These are phyloP conservation scores for Hylaeus anthracinus DNA, from an alignment of 1,140 invertebrate species.

Conservation along the genomic window DNA sequence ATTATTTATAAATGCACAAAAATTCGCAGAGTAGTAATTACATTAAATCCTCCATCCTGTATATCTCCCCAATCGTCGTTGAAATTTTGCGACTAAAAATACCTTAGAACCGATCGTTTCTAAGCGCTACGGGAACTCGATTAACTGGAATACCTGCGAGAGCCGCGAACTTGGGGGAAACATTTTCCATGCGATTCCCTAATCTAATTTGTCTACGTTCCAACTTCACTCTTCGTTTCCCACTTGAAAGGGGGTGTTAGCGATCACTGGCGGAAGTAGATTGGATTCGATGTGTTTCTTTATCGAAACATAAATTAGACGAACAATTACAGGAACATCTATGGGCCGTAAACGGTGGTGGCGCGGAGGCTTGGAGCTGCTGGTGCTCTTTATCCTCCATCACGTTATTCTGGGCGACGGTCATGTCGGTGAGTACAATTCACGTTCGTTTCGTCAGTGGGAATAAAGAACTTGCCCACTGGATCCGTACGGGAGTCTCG, in stretches of 20 bases:
- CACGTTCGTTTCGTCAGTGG: slow-evolving; percentile 18
- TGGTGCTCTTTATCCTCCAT: slow-evolving; percentile 71
- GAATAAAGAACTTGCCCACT: neutral
- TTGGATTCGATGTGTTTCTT: neutral
- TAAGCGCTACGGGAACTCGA: neutral
- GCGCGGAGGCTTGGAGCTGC: slow-evolving; percentile 70
- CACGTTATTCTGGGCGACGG: slow-evolving; percentile 68
- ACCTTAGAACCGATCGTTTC: too few relatives aligned
- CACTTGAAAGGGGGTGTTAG: neutral
- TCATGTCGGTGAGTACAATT: slow-evolving; percentile 73
- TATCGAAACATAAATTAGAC: slow-evolving; percentile 25
- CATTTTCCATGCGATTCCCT: neutral
- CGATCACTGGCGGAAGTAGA: neutral
- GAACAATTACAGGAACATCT: slow-evolving; percentile 62
- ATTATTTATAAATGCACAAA: too few relatives aligned
- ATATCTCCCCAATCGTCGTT: too few relatives aligned
- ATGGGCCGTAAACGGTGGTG: slow-evolving; percentile 77
- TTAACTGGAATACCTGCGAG: neutral
- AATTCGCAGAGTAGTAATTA: too few relatives aligned
- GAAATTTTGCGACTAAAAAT: too few relatives aligned
- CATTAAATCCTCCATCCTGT: too few relatives aligned
- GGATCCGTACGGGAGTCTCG: neutral
- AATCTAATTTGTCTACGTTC: neutral
- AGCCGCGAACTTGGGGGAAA: neutral
- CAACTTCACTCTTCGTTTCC: neutral